These are phyloP conservation scores for Strigamia maritima DNA, from an alignment of 2,888 invertebrate genomes.

Conservation along the genomic window DNA sequence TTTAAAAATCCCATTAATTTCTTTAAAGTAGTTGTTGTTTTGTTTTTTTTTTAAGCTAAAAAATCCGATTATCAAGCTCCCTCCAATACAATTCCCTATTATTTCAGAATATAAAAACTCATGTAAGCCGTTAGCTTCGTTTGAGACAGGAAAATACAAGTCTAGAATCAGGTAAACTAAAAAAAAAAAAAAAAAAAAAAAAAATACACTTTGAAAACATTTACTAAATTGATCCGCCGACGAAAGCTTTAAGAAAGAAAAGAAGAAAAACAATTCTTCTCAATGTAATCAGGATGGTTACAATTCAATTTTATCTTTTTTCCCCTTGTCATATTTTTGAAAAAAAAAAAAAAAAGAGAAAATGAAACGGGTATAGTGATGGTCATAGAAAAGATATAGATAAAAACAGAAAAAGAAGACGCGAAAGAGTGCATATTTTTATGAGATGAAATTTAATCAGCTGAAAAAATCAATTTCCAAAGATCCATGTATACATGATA, in stretches of 20 bases:
- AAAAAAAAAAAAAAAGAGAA: constrained; percentile 1
- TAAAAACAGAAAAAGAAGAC: constrained; percentile 11
- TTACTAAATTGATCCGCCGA: constrained; percentile 16
- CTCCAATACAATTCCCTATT: neutral
- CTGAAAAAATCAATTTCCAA: constrained; percentile 29
- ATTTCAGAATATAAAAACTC: neutral
- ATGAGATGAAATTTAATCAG: constrained; percentile 33
- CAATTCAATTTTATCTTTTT: constrained; percentile 28
- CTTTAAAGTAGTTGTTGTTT: neutral
- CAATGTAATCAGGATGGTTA: constrained; percentile 34
- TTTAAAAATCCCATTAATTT: neutral
- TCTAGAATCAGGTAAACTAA: neutral
- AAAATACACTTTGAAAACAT: neutral
- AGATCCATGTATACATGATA: constrained; percentile 18
- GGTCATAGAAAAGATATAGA: neutral
- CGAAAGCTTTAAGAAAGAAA: neutral
- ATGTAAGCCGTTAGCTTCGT: neutral
- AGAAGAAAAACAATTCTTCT: constrained; percentile 25
- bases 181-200: neutral
- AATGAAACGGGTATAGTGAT: neutral
- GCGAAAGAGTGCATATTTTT: neutral
- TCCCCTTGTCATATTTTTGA: neutral
- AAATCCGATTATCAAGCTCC: neutral
- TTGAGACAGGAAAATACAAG: neutral
- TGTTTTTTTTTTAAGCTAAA: no score